Evolutionary conservation across 2,888 invertebrate genomes (phyloP), one percentile per base, ranked within the genome.

Genomic region (Sturmia bella): DNA sequence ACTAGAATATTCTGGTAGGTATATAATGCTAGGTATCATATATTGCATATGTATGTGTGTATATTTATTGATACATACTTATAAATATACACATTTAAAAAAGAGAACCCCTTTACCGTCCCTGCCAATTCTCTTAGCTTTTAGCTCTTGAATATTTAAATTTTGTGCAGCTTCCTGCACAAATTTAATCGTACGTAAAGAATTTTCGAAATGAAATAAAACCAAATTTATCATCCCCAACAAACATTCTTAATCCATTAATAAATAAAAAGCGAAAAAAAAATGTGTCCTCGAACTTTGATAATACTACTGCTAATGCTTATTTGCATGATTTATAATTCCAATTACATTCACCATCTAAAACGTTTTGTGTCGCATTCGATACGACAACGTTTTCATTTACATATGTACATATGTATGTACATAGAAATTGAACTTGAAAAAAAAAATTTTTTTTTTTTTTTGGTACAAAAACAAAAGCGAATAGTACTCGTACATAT

Each of bases 321-420:
- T 74, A 78, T 78, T 69, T 82, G 57, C 64, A 82, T 82, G 77
- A 82, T 82, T 82, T 82, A 82, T 82, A 64, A 70, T 27, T 43
- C 48, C 70, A 64, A 77, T 50, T 56, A 73, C 56, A 81, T 59
- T 70, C 43, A 24, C 6, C 56, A 61, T 21, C 19, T 52, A 59
- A 66, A 50, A 15, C 70, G 64, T 39, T 68, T 76, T 52, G 56
- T 69, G 69, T 74, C 81, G 64, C 19, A 69, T 70, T 64, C 74
- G 74, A 82, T 82, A 74, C 50, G 32, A 52, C 43, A 52, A 52
- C 59, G 24, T 50, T 37, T 57, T 69, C 69, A 69, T 69, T 81
- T 48, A 19, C 19, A 12, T 21, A 9, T 73, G 12, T 43, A 6
- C 6, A 6, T 27, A 6, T 27, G 27, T 6, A 6, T 27, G 3